Evolutionary conservation across 2,113 vertebrate species (phyloP).

Genomic region (Myiopsitta monachus): DNA sequence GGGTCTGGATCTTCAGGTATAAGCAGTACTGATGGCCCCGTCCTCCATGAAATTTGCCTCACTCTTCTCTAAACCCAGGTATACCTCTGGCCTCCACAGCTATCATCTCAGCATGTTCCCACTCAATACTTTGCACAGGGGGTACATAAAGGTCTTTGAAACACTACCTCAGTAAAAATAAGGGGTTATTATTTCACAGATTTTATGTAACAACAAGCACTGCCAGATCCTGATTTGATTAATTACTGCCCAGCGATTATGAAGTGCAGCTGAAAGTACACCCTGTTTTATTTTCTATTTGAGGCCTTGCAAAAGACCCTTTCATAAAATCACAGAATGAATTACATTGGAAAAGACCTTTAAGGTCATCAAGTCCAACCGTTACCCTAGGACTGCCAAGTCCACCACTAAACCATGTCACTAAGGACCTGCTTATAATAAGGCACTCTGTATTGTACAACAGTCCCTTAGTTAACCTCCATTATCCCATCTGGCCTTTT

Average conservation of each 20-base stretch:
- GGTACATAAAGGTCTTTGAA: neutral
- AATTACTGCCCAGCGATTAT: conserved; percentile 4
- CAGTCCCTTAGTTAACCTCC: neutral
- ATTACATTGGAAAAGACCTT: neutral
- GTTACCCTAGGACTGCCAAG: neutral
- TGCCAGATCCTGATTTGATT: neutral
- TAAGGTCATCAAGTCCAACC: neutral
- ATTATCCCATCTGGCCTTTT: conserved; percentile 23
- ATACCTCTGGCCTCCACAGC: neutral
- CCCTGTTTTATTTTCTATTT: neutral
- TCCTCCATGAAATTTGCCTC: neutral
- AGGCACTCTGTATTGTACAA: neutral
- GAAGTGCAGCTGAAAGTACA: neutral
- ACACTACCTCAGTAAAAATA: neutral
- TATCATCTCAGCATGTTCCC: neutral
- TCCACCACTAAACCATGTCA: neutral
- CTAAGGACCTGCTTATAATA: neutral
- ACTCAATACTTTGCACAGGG: neutral
- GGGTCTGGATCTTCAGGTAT: neutral
- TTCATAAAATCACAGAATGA: neutral
- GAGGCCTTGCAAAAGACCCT: neutral
- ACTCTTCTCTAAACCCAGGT: neutral
- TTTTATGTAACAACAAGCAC: neutral
- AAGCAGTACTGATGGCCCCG: neutral
- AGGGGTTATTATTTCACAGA: neutral